Base-by-base conservation (phyloP, 2,888 invertebrate species). In the Dryobota labecula region DNA sequence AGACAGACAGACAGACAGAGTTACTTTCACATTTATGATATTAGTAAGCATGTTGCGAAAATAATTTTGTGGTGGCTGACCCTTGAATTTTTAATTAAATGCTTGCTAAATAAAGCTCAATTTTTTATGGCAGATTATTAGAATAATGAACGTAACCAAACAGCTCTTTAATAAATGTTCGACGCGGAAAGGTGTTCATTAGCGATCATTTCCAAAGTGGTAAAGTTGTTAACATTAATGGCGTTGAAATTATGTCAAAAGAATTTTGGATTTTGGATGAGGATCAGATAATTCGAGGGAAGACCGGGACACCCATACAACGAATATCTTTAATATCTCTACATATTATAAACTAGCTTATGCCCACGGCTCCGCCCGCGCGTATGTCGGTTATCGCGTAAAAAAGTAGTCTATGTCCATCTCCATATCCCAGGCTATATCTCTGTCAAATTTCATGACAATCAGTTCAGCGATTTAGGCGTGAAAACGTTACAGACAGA, bases 111-210 rank as follows among this genome's bases (percentile, higher is more conserved):
- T 41, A 51, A 51, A 41, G 2, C 9, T 62, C 33, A 51, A 11
- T 51, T 51, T 53, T 41, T 11, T 53, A 11, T 33, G 7, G 11
- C 20, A 33, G 33, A 33, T 43, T 68, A 53, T 43, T 36, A 43
- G 20, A 20, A 58, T 68, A 51, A 66, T 20, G 33, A 33, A 27
- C 4, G 9, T 24, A 24, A 30, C 20, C 15, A 65, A 49, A 65
- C 18, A 68, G 33, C 51, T 33, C 38, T 30, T 30, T 38, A 41
- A 63, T 56, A 54, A 64, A 56, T 56, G n/a, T 49, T 63, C 38
- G 36, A 38, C 20, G 15, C 13, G 13, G 27, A 33, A 51, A 38
- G 38, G n/a, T 64, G n/a, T 30, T 47, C 27, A 38, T 13, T n/a
- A 49, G 30, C 18, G 18, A 38, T 64, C 11, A 64, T 30, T 38